phyloP scores from a whole-genome alignment of 2,113 vertebrate species.

The Hypocryptadius cinnamomeus region DNA sequence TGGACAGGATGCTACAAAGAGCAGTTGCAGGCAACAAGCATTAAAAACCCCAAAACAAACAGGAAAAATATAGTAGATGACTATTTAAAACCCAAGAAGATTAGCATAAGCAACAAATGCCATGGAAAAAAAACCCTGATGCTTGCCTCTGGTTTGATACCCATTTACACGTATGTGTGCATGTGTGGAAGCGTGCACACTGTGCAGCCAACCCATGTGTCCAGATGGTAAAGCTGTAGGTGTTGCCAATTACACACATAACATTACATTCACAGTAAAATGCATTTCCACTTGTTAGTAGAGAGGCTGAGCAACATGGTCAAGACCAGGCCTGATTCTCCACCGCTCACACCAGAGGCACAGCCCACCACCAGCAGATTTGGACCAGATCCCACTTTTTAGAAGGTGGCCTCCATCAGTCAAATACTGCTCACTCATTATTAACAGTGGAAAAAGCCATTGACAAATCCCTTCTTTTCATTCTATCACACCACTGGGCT shows the following conservation, averaged over 20 bases:
- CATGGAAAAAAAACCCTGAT: neutral
- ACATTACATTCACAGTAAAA: neutral
- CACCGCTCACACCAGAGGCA: neutral
- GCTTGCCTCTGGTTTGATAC: neutral
- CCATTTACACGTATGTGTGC: neutral
- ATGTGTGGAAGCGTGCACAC: neutral
- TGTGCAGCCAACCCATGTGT: neutral
- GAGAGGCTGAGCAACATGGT: neutral
- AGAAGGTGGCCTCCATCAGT: neutral
- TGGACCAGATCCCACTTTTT: neutral
- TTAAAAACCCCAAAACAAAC: neutral
- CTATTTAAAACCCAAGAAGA: constrained; percentile 2
- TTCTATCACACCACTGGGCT: constrained; percentile 1
- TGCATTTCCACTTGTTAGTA: neutral
- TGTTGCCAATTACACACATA: neutral
- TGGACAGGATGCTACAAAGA: neutral
- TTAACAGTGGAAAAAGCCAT: neutral
- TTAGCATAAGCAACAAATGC: neutral
- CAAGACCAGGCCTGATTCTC: neutral
- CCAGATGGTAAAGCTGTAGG: neutral
- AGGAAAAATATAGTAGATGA: neutral
- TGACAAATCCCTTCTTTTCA: constrained; percentile 21
- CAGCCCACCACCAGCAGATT: neutral
- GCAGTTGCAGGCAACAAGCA: constrained; percentile 35
- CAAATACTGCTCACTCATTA: neutral